Evolutionary conservation across 2,888 invertebrate genomes (phyloP), one percentile per base, ranked within the genome.

Genomic region (Ectemnius continuus): DNA sequence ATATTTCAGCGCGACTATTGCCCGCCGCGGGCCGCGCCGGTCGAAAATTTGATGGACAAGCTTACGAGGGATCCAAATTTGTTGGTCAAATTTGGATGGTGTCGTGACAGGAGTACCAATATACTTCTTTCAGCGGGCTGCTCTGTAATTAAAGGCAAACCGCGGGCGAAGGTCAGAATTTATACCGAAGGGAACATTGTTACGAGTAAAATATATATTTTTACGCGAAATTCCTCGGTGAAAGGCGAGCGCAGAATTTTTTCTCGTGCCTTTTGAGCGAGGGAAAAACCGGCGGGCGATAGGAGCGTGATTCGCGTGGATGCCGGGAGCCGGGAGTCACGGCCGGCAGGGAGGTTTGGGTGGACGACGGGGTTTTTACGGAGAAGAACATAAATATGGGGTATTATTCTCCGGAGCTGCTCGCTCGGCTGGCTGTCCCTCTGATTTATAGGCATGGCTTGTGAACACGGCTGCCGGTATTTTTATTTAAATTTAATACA

Each of bases 401-500:
- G 86, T 86, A 91, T 90, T 90, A 90, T 90, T 90, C 88, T 87
- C 85, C 61, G 86, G 86, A 85, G 87, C 86, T 85, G 87, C 83
- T 79, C 86, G 86, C 85, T 85, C 84, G 87, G 87, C 86, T 85
- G 84, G 84, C 84, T 81, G 84, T 84, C 84, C 83, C 82, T 67
- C 86, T 90, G 90, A 90, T 91, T 90, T 90, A 90, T 90, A 88
- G 88, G 86, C 85, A 83, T 85, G 85, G 86, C 86, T 88, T 86
- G 89, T 87, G 88, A 89, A 89, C 88, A 86, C 87, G 84, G 88
- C 88, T 88, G 88, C 88, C 85, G 89, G 90, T 89, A 90, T 91
- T 90, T 91, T 91, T 90, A 90, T 91, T 90, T 89, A 88, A 90
- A 90, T 90, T 89, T 90, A 90, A 91, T 91, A 88, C 88, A 90